Conservation (phyloP, 2,888 invertebrate species). For the Thecophora atra region DNA sequence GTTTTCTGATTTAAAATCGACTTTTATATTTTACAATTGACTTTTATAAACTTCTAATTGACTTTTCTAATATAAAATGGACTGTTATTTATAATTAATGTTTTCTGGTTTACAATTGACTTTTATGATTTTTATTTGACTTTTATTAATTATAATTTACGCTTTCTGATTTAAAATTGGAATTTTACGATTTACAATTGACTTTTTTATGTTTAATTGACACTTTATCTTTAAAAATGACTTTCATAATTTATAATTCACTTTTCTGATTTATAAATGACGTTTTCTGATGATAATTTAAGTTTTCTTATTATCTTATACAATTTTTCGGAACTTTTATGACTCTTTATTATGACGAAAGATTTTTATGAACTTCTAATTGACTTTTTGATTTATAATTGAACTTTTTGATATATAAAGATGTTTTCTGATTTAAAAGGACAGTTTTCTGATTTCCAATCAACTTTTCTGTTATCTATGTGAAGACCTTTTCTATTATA, state of each 20-base stretch:
- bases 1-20: not conserved
- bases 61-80: not conserved
- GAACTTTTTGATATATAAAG: too few species aligned
- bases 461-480: not conserved
- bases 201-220: not conserved
- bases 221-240: too few species aligned
- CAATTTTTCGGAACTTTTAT: too few species aligned
- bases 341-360: too few species aligned
- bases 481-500: too few species aligned
- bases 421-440: too few species aligned
- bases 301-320: not conserved
- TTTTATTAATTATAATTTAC: not conserved
- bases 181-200: not conserved
- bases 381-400: not conserved
- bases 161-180: not conserved
- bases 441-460: not conserved
- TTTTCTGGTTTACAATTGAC: not conserved
- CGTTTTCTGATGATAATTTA: not conserved
- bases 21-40: not conserved
- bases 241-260: not conserved
- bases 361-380: not conserved
- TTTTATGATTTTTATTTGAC: not conserved
- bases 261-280: not conserved
- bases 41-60: not conserved
- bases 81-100: too few species aligned